phyloP scores from a whole-genome alignment of 2,113 vertebrate species.

The Ifrita kowaldi region DNA sequence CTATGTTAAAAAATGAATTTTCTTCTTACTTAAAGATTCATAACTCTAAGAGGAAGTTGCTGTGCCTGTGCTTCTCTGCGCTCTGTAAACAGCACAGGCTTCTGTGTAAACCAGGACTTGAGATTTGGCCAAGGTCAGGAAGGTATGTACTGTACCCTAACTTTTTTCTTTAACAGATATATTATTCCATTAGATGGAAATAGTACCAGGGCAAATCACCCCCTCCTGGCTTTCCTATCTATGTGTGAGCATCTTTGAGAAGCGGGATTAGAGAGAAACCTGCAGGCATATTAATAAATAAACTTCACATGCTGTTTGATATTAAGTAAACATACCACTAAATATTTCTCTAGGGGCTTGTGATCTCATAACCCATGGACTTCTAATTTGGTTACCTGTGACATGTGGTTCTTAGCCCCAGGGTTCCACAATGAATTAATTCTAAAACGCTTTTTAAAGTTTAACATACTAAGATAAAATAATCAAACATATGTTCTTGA shows the following conservation, averaged over 20 bases:
- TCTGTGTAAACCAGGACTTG: not conserved
- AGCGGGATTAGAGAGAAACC: conserved; percentile 79
- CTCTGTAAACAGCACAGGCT: not conserved
- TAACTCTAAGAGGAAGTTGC: not conserved
- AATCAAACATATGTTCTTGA: not conserved
- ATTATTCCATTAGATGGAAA: conserved; percentile 71
- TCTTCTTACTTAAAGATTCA: conserved; percentile 40
- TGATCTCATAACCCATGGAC: conserved; percentile 77
- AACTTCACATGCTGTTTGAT: conserved; percentile 81
- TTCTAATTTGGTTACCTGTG: conserved; percentile 78
- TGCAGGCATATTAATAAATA: conserved; percentile 83
- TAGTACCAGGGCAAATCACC: conserved; percentile 65
- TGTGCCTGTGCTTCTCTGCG: not conserved
- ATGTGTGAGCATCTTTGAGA: conserved; percentile 72
- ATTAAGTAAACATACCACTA: conserved; percentile 81
- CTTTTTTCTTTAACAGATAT: conserved; percentile 45
- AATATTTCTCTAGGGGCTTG: conserved; percentile 73
- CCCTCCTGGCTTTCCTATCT: conserved; percentile 68
- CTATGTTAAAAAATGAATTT: conserved; percentile 32
- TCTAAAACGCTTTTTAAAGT: conserved; percentile 45
- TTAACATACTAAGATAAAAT: conserved; percentile 26
- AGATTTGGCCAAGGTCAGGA: conserved; percentile 53
- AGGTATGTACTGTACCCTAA: not conserved
- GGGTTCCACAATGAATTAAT: conserved; percentile 66
- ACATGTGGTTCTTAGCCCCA: conserved; percentile 55